A percentile compares a stretch with the other conserved stretches of the same genome.
Conservation (phyloP, 2,797 vertebrate genomes). For the Argentina silus region DNA sequence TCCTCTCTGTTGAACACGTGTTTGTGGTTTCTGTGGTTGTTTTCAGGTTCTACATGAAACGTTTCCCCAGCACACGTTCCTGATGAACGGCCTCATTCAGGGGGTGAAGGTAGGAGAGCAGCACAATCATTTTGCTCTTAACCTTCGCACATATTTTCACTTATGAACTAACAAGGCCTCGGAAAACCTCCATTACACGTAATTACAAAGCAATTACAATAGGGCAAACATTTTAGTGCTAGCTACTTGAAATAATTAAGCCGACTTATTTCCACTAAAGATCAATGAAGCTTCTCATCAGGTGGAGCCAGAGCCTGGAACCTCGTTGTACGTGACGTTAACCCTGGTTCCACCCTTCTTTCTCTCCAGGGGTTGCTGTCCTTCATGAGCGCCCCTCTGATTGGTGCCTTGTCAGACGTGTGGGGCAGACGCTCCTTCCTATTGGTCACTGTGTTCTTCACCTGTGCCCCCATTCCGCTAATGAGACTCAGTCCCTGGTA, state of each 20-base stretch:
- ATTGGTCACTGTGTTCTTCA: conserved; percentile 87
- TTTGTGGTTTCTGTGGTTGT: conserved; percentile 1
- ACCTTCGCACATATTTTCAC: too few relatives aligned
- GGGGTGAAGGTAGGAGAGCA: conserved; percentile 85
- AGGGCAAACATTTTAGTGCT: background rate
- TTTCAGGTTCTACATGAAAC: conserved; percentile 86
- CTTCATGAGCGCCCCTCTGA: conserved; percentile 86
- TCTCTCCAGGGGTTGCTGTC: conserved; percentile 83
- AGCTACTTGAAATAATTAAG: background rate
- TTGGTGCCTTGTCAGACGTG: conserved; percentile 86
- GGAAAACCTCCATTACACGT: background rate
- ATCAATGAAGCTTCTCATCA: background rate
- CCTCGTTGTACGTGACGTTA: background rate
- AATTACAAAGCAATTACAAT: background rate
- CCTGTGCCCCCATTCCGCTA: conserved; percentile 85
- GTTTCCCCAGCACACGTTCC: conserved; percentile 86
- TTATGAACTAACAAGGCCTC: background rate
- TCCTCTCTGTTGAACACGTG: background rate
- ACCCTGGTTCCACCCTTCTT: background rate
- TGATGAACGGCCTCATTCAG: conserved; percentile 91
- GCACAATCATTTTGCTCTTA: background rate
- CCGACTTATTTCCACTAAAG: background rate
- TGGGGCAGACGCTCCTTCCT: conserved; percentile 87
- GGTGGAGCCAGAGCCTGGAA: background rate
- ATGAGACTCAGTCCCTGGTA: conserved; percentile 88